Evolutionary conservation across 2,113 vertebrate species (phyloP), one percentile per base, ranked within the genome.

Genomic region (Cryptomyrus ogoouensis): DNA sequence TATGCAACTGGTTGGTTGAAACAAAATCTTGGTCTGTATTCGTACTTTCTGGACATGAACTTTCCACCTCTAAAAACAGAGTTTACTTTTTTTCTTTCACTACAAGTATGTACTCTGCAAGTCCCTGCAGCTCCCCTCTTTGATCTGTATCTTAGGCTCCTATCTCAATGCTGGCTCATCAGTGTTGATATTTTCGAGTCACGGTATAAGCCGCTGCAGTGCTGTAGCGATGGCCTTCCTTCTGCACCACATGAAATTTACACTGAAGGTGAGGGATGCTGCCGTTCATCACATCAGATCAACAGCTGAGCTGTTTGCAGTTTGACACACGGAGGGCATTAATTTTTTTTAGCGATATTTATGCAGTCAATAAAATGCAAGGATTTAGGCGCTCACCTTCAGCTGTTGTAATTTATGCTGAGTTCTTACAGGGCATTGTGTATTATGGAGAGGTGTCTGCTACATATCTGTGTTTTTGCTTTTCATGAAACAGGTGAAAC

Each of bases 141-240:
- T 58, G 6, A 39, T 74, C 74, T 85, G 83, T 84, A 88, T 90
- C 90, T 90, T 88, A 96, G 96, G 24, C 89, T 92, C 91, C 1
- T 91, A 93, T 83, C 90, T 95, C 83, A 91, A 52, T 19, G 66
- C 0, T 0, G 94, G 92, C 88, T 96, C 95, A 0, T 93, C 95
- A 7, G 89, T 96, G 44, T 92, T 98, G 93, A 92, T 98, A 35
- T 95, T 95, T 92, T 98, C 97, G 84, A 96, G 88, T 2, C 89
- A 92, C 77, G 98, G 97, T 21, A 93, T 96, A 44, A 97, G 97
- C 91, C 95, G 97, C 10, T 96, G 97, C 93, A 96, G 96, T 62
- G 91, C 96, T 0, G 93, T 88, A 0, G 46, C 93, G 49, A 91
- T 98, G 21, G 97, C 97, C 21, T 98, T 96, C 31, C 95, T 98